These are phyloP conservation scores for Galeopterus variegatus DNA, from an alignment of 2,113 vertebrate genomes.

Conservation along the genomic window DNA sequence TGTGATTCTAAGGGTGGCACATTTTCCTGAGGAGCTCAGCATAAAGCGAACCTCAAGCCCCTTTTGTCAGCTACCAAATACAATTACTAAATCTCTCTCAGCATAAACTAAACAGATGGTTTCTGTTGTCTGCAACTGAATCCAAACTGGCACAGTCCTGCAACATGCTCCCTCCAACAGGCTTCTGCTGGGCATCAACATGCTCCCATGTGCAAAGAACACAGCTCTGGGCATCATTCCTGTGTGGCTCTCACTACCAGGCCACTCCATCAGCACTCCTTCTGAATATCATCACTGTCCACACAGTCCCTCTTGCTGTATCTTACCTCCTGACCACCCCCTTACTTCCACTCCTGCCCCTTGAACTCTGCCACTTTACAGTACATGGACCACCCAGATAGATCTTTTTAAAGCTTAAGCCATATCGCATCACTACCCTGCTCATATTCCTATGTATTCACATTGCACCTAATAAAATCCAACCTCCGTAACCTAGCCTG, in stretches of 20 bases:
- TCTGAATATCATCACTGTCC: neutral
- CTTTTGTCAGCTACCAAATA: neutral
- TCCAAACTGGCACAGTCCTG: neutral
- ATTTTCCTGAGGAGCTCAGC: neutral
- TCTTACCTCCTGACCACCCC: neutral
- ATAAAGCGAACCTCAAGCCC: neutral
- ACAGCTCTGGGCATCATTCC: rapidly evolving
- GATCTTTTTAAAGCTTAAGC: neutral
- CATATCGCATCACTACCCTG: too few species aligned
- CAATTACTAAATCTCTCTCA: neutral
- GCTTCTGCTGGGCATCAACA: rapidly evolving
- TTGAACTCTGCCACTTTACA: neutral
- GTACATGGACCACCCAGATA: rapidly evolving
- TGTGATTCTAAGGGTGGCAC: neutral
- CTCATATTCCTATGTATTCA: neutral
- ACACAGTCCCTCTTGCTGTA: rapidly evolving
- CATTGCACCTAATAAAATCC: too few species aligned
- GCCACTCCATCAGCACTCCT: rapidly evolving
- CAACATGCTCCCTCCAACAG: neutral
- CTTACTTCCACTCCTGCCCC: too few species aligned
- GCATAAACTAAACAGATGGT: neutral
- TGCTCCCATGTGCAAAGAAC: too few species aligned
- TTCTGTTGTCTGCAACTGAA: neutral
- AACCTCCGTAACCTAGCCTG: too few species aligned
- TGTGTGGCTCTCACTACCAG: rapidly evolving